These are phyloP conservation scores for Cistogaster globosa DNA, from an alignment of 2,888 invertebrate genomes.

Conservation along the genomic window DNA sequence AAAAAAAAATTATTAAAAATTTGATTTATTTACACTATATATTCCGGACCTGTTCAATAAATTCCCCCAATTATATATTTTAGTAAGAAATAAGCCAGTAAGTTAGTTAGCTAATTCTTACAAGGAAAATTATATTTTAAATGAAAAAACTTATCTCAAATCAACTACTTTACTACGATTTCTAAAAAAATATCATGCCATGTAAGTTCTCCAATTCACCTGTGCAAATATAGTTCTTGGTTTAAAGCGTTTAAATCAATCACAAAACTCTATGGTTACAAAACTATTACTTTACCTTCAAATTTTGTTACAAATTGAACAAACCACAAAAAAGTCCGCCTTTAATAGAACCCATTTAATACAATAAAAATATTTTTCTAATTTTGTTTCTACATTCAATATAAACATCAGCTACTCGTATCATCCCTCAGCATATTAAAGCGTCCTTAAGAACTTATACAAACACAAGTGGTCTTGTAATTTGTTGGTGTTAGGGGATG, in stretches of 20 bases:
- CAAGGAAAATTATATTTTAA: too few species aligned
- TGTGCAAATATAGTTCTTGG: constrained; percentile 15
- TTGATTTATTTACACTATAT: too few species aligned
- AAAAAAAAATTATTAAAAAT: too few species aligned
- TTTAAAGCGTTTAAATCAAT: constrained; percentile 6
- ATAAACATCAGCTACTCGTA: background rate
- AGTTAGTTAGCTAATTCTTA: too few species aligned
- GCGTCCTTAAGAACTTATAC: constrained; percentile 13
- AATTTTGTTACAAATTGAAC: background rate
- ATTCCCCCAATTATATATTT: too few species aligned
- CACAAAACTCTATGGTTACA: constrained; percentile 19
- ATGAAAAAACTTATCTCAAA: too few species aligned
- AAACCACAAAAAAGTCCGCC: constrained; percentile 8
- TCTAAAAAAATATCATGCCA: background rate
- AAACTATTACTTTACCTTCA: background rate
- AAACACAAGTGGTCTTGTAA: constrained; percentile 38
- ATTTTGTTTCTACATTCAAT: background rate
- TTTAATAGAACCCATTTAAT: background rate
- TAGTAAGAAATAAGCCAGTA: too few species aligned
- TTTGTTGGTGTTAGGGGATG: background rate
- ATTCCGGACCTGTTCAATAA: too few species aligned
- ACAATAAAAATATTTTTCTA: background rate
- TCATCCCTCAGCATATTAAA: background rate
- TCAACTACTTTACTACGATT: background rate
- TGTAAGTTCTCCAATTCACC: constrained; percentile 27